phyloP scores from a whole-genome alignment of 2,113 vertebrate species.

The Lagopus leucura region DNA sequence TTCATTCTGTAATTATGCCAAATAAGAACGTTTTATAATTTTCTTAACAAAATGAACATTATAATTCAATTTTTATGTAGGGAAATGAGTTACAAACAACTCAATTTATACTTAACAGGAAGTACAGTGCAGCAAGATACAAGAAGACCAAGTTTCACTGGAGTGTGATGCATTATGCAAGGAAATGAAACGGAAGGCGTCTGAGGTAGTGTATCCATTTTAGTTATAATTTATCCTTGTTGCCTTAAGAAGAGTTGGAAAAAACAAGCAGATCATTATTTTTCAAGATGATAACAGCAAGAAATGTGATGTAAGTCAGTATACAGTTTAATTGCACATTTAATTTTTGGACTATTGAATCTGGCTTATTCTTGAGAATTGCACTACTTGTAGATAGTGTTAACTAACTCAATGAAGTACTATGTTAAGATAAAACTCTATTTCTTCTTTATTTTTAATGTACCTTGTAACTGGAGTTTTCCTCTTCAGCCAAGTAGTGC shows the following conservation, averaged over 20 bases:
- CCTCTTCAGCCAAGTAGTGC: not conserved
- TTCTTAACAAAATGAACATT: not conserved
- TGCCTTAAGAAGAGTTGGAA: not conserved
- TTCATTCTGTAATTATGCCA: not conserved
- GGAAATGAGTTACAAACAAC: not conserved
- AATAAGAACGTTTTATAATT: not conserved
- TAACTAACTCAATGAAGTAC: not conserved
- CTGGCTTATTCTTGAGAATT: not conserved
- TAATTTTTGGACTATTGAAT: not conserved
- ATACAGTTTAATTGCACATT: not conserved
- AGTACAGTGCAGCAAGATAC: conserved; percentile 80
- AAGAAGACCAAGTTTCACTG: conserved; percentile 75
- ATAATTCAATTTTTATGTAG: not conserved
- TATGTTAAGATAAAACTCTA: not conserved
- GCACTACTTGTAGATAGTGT: not conserved
- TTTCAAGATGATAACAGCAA: not conserved
- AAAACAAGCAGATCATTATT: not conserved
- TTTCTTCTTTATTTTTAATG: not conserved
- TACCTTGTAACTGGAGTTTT: not conserved
- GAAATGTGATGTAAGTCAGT: not conserved
- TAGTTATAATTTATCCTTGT: not conserved
- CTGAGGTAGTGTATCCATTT: conserved; percentile 81
- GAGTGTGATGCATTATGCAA: conserved; percentile 88
- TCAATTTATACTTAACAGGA: conserved; percentile 79
- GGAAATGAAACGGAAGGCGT: conserved; percentile 87